Evolutionary conservation across 2,113 vertebrate species (phyloP), one percentile per base, ranked within the genome.

Genomic region (Malurus cyaneus): DNA sequence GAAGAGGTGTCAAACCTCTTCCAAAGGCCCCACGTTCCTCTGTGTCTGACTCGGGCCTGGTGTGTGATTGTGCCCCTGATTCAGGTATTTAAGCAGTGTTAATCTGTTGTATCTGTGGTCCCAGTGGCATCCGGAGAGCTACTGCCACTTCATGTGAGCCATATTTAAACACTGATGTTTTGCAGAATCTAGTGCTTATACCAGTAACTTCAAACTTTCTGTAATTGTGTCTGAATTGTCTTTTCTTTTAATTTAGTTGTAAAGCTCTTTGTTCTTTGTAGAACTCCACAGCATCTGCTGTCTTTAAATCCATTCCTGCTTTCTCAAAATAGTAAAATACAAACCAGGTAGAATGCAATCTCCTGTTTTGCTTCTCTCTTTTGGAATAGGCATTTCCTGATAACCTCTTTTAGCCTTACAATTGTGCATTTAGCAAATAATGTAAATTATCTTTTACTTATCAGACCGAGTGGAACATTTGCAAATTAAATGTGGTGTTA

Each of bases 271-370:
- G 12, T 57, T 86, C 24, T 34, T 71, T 50, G 7, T 16, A 36
- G 39, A 44, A 9, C 56, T 56, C 23, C 17, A 4, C 23, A 47
- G 18, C 0, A 0, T 7, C 4, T 50, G 23, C 17, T 42, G 1
- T 28, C 80, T 66, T 59, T 17, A 31, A 83, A 87, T 50, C 41
- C 2, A 3, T 54, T 71, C 23, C 46, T 32, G 21, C 57, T 60
- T 81, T 76, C n/a, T 47, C 46, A 26, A 41, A 73, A 6, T 2
- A 41, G 29, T 31, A 13, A 36, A 23, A 25, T 14, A 24, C 9
- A 18, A 54, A 8, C 9, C 18, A 39, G 12, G 5, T 19, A 47
- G 15, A 79, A 16, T 24, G 14, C 32, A 20, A 8, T 39, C 44
- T 80, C 32, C 25, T n/a, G 0, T 2, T 78, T 78, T 21, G 18